Conservation (phyloP, 2,888 invertebrate species). For the Atrina japonica region DNA sequence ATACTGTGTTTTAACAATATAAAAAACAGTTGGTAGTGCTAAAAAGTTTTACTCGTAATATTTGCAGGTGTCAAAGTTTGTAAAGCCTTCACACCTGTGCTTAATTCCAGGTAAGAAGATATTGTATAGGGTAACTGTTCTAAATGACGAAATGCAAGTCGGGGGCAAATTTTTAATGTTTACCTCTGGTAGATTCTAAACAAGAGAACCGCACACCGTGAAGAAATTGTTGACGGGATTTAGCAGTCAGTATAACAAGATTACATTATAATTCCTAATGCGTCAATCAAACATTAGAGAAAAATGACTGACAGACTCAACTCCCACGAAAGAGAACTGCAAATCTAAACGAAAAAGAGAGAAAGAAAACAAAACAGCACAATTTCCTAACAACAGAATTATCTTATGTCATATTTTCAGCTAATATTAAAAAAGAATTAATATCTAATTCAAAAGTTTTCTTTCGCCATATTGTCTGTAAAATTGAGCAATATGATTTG, state of each 20-base stretch:
- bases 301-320: conserved; percentile 1
- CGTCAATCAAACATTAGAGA: conserved; percentile 6
- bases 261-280: not conserved
- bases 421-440: too few relatives aligned
- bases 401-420: too few relatives aligned
- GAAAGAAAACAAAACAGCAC: too few relatives aligned
- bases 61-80: conserved; percentile 44
- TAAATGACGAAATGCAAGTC: conserved; percentile 16
- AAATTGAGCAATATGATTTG: too few relatives aligned
- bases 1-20: conserved; percentile 10
- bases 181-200: conserved; percentile 9
- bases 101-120: conserved; percentile 44
- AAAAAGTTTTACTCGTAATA: conserved; percentile 31
- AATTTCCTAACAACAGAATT: too few relatives aligned
- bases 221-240: conserved; percentile 5
- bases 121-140: conserved; percentile 23
- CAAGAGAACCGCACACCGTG: not conserved
- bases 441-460: too few relatives aligned
- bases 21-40: conserved; percentile 23
- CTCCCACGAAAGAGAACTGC: not conserved
- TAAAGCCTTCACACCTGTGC: conserved; percentile 47
- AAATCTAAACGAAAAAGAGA: too few relatives aligned
- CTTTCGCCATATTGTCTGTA: too few relatives aligned
- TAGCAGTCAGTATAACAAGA: conserved; percentile 1
- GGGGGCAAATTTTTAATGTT: conserved; percentile 30